Conservation (phyloP, 1,140 invertebrate genomes). For the Coelopa frigida region DNA sequence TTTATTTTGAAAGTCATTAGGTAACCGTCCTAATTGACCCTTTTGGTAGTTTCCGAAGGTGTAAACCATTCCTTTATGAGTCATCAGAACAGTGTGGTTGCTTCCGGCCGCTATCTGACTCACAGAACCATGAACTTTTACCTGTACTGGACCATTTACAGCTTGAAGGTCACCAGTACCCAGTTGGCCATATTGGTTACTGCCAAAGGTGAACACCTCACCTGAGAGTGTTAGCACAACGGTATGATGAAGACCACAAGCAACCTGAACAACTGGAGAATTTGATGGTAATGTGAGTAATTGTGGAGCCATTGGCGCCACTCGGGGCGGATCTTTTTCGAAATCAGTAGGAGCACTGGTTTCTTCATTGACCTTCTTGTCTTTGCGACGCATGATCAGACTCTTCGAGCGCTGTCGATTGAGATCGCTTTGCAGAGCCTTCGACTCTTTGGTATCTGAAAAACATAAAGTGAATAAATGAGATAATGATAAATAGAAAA, state of each 20-base stretch:
- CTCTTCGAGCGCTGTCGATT: slow-evolving; percentile 41
- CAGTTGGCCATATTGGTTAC: slow-evolving; percentile 90
- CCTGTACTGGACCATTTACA: slow-evolving; percentile 66
- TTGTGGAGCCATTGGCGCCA: slow-evolving; percentile 66
- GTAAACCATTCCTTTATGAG: slow-evolving; percentile 82
- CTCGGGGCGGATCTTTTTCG: slow-evolving; percentile 58
- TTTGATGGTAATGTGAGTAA: slow-evolving; percentile 60
- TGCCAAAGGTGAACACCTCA: slow-evolving; percentile 83
- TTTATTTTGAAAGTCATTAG: slow-evolving; percentile 40
- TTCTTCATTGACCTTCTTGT: slow-evolving; percentile 29
- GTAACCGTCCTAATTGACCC: slow-evolving; percentile 75
- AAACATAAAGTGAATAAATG: neutral
- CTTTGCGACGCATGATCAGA: slow-evolving; percentile 37
- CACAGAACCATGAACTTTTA: slow-evolving; percentile 60
- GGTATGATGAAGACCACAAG: slow-evolving; percentile 87
- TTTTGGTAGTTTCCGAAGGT: slow-evolving; percentile 93
- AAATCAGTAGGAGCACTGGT: slow-evolving; percentile 49
- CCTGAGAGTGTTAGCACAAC: slow-evolving; percentile 53
- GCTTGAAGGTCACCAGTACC: slow-evolving; percentile 76
- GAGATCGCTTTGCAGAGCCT: slow-evolving; percentile 25
- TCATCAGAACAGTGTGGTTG: slow-evolving; percentile 90
- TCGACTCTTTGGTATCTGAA: slow-evolving; percentile 23
- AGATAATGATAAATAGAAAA: neutral
- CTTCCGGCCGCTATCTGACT: slow-evolving; percentile 84
- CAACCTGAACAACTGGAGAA: slow-evolving; percentile 70